These are phyloP conservation scores for Seira ritae DNA, from an alignment of 2,888 invertebrate species.

Conservation along the genomic window DNA sequence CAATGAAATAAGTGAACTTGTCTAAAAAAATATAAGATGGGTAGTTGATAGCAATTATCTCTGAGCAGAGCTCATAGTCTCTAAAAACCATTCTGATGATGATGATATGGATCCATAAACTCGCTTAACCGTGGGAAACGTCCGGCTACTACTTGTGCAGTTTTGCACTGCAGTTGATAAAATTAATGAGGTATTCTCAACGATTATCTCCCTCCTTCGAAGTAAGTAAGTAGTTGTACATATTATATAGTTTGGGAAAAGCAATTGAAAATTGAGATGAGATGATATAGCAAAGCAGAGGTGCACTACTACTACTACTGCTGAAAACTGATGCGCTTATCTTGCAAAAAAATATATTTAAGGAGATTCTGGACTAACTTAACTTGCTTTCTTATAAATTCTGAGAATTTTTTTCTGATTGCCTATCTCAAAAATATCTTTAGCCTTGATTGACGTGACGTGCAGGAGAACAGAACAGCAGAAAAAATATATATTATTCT, in stretches of 20 bases:
- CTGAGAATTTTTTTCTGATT: conserved; percentile 3
- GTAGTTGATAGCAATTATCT: too few species aligned
- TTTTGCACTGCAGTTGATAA: conserved; percentile 28
- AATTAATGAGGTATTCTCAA: conserved; percentile 49
- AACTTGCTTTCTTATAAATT: not conserved
- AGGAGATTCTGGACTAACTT: conserved; percentile 4
- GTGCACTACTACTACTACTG: too few species aligned
- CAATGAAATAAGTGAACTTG: too few species aligned
- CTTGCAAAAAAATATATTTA: too few species aligned
- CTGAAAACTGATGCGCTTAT: too few species aligned
- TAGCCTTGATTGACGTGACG: conserved; percentile 32
- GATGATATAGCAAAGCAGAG: too few species aligned
- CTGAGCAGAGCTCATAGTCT: too few species aligned
- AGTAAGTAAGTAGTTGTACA: not conserved
- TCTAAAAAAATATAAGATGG: too few species aligned
- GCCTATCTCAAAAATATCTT: conserved; percentile 15
- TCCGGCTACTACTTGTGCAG: not conserved
- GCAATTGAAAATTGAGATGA: not conserved
- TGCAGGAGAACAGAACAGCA: conserved; percentile 11
- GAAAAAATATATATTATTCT: not conserved
- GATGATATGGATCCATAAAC: too few species aligned
- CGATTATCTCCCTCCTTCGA: not conserved
- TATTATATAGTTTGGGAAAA: conserved; percentile 7
- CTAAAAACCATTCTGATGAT: too few species aligned
- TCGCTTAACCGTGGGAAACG: conserved; percentile 38